phyloP scores from a whole-genome alignment of 2,888 invertebrate species.

The Celastrina argiolus region DNA sequence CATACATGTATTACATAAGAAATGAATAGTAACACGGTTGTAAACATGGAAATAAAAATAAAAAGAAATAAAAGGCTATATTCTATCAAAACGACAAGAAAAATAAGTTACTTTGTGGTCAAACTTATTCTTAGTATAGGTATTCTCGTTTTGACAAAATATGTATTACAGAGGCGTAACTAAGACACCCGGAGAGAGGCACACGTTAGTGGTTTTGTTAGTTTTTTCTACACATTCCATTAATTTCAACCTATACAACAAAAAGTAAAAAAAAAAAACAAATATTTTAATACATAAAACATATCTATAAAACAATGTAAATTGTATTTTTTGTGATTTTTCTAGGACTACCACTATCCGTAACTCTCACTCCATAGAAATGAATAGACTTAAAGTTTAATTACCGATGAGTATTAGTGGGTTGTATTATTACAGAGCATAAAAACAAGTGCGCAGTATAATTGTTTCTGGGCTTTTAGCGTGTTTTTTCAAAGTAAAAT shows the following conservation, averaged over 20 bases:
- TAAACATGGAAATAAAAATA: neutral
- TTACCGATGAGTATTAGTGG: conserved; percentile 1
- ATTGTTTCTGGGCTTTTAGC: neutral
- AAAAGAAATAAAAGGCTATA: neutral
- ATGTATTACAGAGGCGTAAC: neutral
- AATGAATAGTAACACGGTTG: neutral
- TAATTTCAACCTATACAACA: no score
- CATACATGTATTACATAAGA: conserved; percentile 28
- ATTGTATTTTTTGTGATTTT: neutral
- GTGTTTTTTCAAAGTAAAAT: neutral
- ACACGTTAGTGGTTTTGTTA: neutral
- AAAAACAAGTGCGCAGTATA: neutral
- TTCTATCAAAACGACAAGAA: neutral
- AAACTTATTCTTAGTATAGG: neutral
- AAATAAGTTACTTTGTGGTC: neutral
- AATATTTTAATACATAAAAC: no score
- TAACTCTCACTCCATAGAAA: neutral
- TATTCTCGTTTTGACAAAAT: neutral
- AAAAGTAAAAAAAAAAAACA: no score
- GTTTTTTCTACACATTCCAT: neutral
- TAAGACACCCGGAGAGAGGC: neutral
- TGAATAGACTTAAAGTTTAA: neutral
- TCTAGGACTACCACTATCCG: neutral
- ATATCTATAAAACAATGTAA: no score
- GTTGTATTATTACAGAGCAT: neutral